Evolutionary conservation across 2,888 invertebrate genomes (phyloP).

Genomic region (Trichacis sp.): DNA sequence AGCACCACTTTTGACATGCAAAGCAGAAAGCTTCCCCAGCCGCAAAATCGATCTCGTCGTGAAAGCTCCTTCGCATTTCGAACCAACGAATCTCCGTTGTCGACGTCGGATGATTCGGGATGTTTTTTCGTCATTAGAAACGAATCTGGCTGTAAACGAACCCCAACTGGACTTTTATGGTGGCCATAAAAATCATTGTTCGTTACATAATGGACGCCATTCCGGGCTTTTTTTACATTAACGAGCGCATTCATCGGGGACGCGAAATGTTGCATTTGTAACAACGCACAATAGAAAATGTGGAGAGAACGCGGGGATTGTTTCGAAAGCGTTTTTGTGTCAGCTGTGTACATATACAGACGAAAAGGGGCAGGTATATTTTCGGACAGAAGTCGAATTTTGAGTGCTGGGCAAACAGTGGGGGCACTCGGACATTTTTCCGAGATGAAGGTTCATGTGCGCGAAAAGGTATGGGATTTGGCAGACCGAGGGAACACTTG

Average conservation of each 20-base stretch:
- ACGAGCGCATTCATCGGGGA: neutral
- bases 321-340: too few relatives aligned
- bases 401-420: constrained; percentile 58
- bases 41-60: constrained; percentile 29
- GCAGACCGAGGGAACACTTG: too few relatives aligned
- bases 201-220: neutral
- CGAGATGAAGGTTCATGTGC: constrained; percentile 44
- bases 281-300: neutral
- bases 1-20: constrained; percentile 36
- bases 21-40: constrained; percentile 27
- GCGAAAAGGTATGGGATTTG: too few relatives aligned
- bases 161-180: neutral
- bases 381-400: constrained; percentile 63
- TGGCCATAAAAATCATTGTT: neutral
- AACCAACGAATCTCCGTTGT: neutral
- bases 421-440: constrained; percentile 28
- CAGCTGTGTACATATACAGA: constrained; percentile 41
- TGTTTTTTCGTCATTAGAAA: neutral
- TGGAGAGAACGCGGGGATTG: constrained; percentile 11
- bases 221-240: neutral
- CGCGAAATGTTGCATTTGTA: constrained; percentile 2
- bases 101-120: neutral
- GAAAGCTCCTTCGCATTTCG: constrained; percentile 12
- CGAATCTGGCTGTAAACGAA: neutral
- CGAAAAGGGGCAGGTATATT: constrained; percentile 48